Evolutionary conservation across 2,113 vertebrate genomes (phyloP).

Genomic region (Alligator sinensis): DNA sequence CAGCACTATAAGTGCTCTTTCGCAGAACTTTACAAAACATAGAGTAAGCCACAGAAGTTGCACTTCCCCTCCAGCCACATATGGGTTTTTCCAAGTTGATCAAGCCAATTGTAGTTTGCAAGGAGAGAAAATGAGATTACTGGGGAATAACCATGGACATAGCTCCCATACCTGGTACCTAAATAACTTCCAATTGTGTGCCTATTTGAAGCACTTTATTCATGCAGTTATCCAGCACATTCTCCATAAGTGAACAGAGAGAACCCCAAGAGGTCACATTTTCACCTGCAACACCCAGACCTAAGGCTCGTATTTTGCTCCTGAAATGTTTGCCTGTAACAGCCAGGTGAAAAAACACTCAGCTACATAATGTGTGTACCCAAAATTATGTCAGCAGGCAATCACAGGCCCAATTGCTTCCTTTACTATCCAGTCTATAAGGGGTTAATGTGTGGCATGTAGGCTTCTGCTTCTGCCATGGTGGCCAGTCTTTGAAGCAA

Average conservation of each 20-base stretch:
- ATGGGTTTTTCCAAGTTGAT: background rate
- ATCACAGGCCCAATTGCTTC: background rate
- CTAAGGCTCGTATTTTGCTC: background rate
- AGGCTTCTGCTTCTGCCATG: too few species aligned
- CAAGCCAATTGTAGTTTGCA: background rate
- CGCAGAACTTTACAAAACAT: background rate
- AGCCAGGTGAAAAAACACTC: background rate
- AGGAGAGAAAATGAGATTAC: background rate
- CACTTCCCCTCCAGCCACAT: background rate
- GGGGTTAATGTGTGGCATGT: too few species aligned
- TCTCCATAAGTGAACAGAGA: background rate
- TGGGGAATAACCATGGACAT: background rate
- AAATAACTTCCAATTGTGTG: background rate
- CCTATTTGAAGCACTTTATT: background rate
- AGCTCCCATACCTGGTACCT: background rate
- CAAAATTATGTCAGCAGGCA: background rate
- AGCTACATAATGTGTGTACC: background rate
- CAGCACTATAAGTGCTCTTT: background rate
- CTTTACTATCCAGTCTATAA: background rate
- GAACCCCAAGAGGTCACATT: background rate
- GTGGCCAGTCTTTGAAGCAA: too few species aligned
- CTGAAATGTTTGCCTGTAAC: background rate
- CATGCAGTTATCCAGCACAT: background rate
- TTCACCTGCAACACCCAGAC: background rate
- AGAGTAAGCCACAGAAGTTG: background rate